Conservation (phyloP, 2,888 invertebrate species). For the Platycnemis pennipes region DNA sequence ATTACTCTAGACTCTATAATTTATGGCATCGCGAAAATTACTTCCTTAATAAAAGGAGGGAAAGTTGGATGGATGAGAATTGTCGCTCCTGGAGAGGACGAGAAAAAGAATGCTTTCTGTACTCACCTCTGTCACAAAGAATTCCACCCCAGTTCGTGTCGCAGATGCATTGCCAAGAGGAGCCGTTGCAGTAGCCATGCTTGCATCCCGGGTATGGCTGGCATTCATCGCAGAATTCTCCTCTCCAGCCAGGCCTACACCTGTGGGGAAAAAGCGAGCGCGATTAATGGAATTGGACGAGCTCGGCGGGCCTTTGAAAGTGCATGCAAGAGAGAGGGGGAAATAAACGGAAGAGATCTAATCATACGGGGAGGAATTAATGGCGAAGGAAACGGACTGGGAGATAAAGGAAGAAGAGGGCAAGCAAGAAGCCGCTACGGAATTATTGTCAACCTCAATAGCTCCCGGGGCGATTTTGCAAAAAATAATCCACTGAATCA, state of each 20-base stretch:
- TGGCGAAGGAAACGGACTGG: background rate
- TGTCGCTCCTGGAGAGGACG: background rate
- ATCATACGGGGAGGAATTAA: slow-evolving; percentile 13
- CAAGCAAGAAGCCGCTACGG: background rate
- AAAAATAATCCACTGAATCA: background rate
- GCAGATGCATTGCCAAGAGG: slow-evolving; percentile 97
- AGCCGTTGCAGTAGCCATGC: slow-evolving; percentile 96
- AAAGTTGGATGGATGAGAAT: background rate
- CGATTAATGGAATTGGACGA: background rate
- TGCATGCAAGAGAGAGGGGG: background rate
- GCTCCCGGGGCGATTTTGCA: background rate
- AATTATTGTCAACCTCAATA: background rate
- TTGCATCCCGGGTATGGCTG: slow-evolving; percentile 97
- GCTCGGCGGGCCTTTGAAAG: background rate
- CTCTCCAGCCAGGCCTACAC: slow-evolving; percentile 96
- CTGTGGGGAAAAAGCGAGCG: slow-evolving; percentile 79
- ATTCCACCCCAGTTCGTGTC: slow-evolving; percentile 99
- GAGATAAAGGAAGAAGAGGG: background rate
- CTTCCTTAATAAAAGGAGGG: background rate
- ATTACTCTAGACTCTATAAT: background rate
- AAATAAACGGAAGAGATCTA: background rate
- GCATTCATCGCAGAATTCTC: slow-evolving; percentile 95
- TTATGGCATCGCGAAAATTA: background rate
- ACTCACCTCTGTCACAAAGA: slow-evolving; percentile 94
- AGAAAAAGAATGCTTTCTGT: slow-evolving; percentile 14